Percentiles rank a stretch among this genome's conserved stretches.
Conservation (phyloP, 2,888 invertebrate species). For the Cerceris rybyensis region DNA sequence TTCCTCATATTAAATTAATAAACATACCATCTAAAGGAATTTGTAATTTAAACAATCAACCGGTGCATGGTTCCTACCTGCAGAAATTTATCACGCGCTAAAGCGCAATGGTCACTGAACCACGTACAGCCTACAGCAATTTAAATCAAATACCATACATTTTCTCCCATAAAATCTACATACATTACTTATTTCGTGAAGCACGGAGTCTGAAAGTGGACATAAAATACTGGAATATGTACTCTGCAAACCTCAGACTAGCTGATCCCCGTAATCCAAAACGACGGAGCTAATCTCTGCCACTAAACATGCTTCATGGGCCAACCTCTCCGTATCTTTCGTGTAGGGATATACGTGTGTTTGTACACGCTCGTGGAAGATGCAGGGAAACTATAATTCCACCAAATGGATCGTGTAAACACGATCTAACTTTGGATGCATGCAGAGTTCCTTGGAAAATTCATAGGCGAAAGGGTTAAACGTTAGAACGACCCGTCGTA, state of each 20-base stretch:
- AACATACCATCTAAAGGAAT: too few relatives aligned
- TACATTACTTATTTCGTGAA: too few relatives aligned
- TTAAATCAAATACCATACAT: too few relatives aligned
- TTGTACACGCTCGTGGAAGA: not conserved
- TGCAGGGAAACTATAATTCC: constrained; percentile 19
- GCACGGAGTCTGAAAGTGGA: too few relatives aligned
- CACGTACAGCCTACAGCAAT: too few relatives aligned
- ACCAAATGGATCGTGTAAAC: constrained; percentile 55
- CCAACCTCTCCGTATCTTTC: constrained; percentile 3
- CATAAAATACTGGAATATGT: not conserved
- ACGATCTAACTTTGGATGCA: constrained; percentile 27
- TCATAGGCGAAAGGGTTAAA: constrained; percentile 47
- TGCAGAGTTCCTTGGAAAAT: constrained; percentile 58
- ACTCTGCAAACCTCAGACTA: not conserved
- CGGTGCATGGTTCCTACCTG: too few relatives aligned
- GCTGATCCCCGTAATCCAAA: constrained; percentile 9
- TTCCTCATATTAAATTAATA: too few relatives aligned
- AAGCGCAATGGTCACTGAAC: too few relatives aligned
- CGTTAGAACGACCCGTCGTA: constrained; percentile 22
- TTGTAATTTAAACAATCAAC: too few relatives aligned
- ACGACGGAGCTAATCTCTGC: constrained; percentile 24
- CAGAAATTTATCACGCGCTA: too few relatives aligned
- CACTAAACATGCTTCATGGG: constrained; percentile 6
- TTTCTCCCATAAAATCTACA: too few relatives aligned
- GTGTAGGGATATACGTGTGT: not conserved